A percentile compares a stretch with the other conserved stretches of the same genome.
These are phyloP conservation scores for human (Homo sapiens) DNA, from an alignment of 2,113 vertebrate species.

Conservation along the genomic window DNA sequence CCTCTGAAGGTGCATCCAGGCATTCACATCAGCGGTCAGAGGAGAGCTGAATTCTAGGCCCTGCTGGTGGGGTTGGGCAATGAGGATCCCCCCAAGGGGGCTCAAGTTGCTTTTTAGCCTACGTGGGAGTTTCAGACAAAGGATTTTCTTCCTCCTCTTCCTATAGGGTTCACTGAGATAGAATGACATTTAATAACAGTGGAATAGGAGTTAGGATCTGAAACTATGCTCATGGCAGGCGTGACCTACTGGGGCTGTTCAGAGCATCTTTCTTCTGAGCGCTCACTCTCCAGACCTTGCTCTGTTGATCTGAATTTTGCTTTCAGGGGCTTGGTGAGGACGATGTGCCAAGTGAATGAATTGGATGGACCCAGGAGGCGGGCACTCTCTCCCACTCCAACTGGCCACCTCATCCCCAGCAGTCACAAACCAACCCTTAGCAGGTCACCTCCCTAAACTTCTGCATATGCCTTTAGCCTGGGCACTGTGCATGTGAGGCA, in stretches of 20 bases:
- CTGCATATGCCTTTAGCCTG: background rate
- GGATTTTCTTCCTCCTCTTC: background rate
- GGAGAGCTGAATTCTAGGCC: background rate
- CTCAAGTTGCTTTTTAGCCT: background rate
- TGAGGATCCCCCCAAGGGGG: too few relatives aligned
- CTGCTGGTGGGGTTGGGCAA: background rate
- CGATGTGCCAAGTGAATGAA: background rate
- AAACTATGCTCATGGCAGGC: background rate
- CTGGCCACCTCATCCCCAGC: background rate
- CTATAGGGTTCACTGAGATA: background rate
- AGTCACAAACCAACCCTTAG: background rate
- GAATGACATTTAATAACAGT: background rate
- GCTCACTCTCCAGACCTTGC: background rate
- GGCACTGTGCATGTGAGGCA: background rate
- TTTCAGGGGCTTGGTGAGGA: background rate
- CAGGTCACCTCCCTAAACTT: background rate
- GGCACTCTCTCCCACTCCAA: accelerated
- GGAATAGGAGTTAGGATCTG: too few relatives aligned
- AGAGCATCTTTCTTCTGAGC: background rate
- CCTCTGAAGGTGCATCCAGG: background rate
- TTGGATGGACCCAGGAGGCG: background rate
- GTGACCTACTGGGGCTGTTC: background rate
- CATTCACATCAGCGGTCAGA: background rate
- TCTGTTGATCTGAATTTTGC: background rate
- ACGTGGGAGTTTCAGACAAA: background rate